Percentiles rank a stretch among this genome's conserved stretches.
Conservation (phyloP, 2,113 vertebrate species). For the Pelecanus crispus region DNA sequence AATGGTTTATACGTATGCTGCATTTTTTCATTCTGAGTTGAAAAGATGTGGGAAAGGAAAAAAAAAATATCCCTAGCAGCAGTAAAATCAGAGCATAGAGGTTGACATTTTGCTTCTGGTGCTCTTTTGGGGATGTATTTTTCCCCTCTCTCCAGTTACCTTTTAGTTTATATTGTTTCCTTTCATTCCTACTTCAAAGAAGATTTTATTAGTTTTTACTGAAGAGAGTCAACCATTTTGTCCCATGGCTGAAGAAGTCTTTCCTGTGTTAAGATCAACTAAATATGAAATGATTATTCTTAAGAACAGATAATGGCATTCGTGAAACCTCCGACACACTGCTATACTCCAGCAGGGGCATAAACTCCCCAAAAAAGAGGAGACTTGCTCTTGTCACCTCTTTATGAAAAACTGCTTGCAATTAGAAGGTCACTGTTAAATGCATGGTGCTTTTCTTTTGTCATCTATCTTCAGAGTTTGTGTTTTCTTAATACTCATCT, state of each 20-base stretch:
- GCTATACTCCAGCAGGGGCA: neutral
- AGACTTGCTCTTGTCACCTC: neutral
- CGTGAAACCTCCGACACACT: neutral
- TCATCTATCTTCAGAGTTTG: neutral
- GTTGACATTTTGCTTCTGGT: neutral
- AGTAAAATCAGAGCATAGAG: neutral
- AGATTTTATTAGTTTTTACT: neutral
- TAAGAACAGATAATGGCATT: neutral
- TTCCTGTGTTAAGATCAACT: neutral
- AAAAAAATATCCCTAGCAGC: neutral
- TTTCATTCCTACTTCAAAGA: neutral
- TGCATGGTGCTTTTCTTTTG: neutral
- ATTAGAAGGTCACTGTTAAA: neutral
- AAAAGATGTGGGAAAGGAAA: neutral
- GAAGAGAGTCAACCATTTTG: neutral
- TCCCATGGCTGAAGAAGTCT: neutral
- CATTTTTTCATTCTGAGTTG: neutral
- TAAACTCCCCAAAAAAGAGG: neutral
- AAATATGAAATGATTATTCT: neutral
- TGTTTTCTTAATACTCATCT: neutral
- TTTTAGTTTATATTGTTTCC: neutral
- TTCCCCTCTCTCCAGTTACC: neutral
- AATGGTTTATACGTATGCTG: conserved; percentile 38
- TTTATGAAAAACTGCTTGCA: neutral
- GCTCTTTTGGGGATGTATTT: neutral